A percentile compares a stretch with the other conserved stretches of the same genome.
These are phyloP conservation scores for Ameiurus melas DNA, from an alignment of 2,113 vertebrate genomes.

Conservation along the genomic window DNA sequence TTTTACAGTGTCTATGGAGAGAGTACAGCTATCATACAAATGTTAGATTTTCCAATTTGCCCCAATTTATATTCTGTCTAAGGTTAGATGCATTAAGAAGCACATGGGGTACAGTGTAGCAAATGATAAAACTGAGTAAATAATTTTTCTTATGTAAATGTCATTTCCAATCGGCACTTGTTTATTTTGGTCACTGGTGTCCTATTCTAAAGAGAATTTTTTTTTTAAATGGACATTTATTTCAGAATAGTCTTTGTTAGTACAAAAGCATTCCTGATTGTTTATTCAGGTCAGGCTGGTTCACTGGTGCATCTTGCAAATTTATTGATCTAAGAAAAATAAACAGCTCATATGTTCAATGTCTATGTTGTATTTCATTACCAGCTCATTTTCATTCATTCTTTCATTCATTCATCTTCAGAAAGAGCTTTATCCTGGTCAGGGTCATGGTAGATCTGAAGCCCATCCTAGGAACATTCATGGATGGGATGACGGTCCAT, in stretches of 20 bases:
- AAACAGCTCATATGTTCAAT: slow-evolving; percentile 60
- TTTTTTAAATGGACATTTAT: slow-evolving; percentile 66
- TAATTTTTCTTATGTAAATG: slow-evolving; percentile 73
- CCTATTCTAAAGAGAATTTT: slow-evolving; percentile 66
- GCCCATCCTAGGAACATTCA: not conserved
- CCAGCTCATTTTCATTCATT: not conserved
- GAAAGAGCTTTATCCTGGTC: not conserved
- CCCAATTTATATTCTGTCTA: slow-evolving; percentile 48
- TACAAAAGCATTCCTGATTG: slow-evolving; percentile 67
- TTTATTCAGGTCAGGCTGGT: slow-evolving; percentile 67
- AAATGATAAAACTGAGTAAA: slow-evolving; percentile 62
- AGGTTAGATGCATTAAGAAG: slow-evolving; percentile 63
- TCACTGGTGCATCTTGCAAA: slow-evolving; percentile 58
- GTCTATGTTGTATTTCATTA: slow-evolving; percentile 16
- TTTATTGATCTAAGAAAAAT: slow-evolving; percentile 66
- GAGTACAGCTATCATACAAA: slow-evolving; percentile 24
- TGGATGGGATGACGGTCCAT: not conserved
- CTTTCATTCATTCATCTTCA: not conserved
- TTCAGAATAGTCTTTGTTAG: slow-evolving; percentile 67
- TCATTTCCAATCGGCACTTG: slow-evolving; percentile 65
- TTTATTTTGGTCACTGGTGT: slow-evolving; percentile 70
- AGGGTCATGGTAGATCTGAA: not conserved
- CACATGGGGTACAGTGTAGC: slow-evolving; percentile 76
- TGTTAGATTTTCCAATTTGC: slow-evolving; percentile 27
- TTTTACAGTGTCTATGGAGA: slow-evolving; percentile 39